Evolutionary conservation across 2,797 vertebrate genomes (phyloP).

Genomic region (Anomalospiza imberbis): DNA sequence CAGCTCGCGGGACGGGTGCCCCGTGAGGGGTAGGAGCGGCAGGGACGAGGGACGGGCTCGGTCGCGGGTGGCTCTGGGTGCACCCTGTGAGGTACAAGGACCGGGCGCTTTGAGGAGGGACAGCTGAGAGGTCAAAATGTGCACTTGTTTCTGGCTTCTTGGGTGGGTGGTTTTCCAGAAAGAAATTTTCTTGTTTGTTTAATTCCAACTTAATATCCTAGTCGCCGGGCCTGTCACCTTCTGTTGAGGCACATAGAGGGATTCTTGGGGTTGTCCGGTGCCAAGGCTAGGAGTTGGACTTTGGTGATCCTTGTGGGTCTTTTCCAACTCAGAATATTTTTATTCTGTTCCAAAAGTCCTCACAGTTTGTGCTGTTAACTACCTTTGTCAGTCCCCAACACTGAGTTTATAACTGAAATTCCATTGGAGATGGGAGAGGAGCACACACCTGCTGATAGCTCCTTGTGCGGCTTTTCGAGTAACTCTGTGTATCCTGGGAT

Average conservation of each 20-base stretch:
- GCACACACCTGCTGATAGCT: not conserved
- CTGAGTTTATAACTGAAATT: not conserved
- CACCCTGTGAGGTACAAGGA: not conserved
- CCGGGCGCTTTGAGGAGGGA: not conserved
- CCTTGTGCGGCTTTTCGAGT: rapidly evolving
- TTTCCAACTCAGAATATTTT: not conserved
- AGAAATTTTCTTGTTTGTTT: not conserved
- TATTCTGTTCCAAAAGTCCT: not conserved
- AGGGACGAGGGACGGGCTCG: not conserved
- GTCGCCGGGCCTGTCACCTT: rapidly evolving
- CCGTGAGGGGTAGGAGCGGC: not conserved
- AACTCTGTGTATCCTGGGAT: not conserved
- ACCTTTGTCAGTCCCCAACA: too few species aligned
- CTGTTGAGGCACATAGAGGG: not conserved
- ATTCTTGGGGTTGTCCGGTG: not conserved
- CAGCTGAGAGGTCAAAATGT: not conserved
- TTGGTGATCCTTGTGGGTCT: not conserved
- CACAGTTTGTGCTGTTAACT: not conserved
- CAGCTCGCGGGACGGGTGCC: rapidly evolving
- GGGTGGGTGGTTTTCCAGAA: not conserved
- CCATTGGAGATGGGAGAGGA: not conserved
- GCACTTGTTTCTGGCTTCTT: not conserved
- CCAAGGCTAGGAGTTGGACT: not conserved
- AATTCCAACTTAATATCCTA: not conserved
- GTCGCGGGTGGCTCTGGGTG: rapidly evolving